Evolutionary conservation across 2,797 vertebrate genomes (phyloP).

Genomic region (Semaprochilodus insignis): DNA sequence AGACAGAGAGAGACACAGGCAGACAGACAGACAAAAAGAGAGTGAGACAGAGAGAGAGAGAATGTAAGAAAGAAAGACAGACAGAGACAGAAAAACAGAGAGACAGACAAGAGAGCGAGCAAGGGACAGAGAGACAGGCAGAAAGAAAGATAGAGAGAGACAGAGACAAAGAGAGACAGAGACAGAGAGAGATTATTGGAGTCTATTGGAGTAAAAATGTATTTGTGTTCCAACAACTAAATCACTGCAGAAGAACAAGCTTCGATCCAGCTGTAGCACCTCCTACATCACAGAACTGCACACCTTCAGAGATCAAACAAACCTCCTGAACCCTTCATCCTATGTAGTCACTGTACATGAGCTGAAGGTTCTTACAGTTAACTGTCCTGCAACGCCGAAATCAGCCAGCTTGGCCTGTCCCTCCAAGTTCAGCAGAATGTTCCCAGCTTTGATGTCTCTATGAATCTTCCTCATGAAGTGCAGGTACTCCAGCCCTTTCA

Average conservation of each 20-base stretch:
- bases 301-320: neutral
- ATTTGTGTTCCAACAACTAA: neutral
- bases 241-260: neutral
- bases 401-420: slow-evolving; percentile 96
- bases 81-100: no score
- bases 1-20: no score
- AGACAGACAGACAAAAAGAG: no score
- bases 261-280: neutral
- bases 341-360: neutral
- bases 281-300: no score
- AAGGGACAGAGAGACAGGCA: no score
- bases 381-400: slow-evolving; percentile 95
- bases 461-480: slow-evolving; percentile 99
- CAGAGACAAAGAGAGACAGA: neutral
- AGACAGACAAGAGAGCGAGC: no score
- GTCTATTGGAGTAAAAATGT: neutral
- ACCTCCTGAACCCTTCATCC: neutral
- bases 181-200: no score
- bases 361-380: slow-evolving; percentile 80
- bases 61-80: no score
- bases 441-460: slow-evolving; percentile 96
- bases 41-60: no score
- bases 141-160: neutral
- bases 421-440: slow-evolving; percentile 93
- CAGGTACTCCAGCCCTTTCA: slow-evolving; percentile 94